phyloP scores from a whole-genome alignment of 2,888 invertebrate genomes.

The Beris morrisii region DNA sequence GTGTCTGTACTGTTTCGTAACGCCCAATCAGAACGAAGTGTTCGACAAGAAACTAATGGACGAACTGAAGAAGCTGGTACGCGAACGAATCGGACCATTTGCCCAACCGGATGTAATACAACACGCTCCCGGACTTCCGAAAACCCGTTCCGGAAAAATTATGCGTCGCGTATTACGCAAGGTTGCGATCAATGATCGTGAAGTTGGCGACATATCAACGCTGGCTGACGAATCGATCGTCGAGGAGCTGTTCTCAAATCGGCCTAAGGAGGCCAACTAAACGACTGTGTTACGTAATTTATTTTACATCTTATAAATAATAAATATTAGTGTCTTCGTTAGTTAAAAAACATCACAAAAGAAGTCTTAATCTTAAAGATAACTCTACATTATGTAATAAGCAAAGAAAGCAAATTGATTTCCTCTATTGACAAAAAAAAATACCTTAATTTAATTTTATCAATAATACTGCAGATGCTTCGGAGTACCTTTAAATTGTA shows the following conservation, averaged over 20 bases:
- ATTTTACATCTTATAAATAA: too few relatives aligned
- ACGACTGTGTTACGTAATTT: neutral
- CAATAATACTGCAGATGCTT: too few relatives aligned
- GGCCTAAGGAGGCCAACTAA: conserved; percentile 58
- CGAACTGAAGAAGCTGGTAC: conserved; percentile 76
- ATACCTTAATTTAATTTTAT: too few relatives aligned
- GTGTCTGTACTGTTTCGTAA: conserved; percentile 95
- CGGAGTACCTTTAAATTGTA: too few relatives aligned
- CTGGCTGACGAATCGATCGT: conserved; percentile 91
- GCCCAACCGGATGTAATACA: conserved; percentile 95
- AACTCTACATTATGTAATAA: too few relatives aligned
- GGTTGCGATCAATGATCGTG: conserved; percentile 83
- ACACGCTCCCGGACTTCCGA: conserved; percentile 90
- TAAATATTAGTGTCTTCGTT: too few relatives aligned
- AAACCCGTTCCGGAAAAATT: conserved; percentile 97
- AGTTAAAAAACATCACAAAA: too few relatives aligned
- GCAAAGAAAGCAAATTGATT: too few relatives aligned
- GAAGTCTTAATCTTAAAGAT: too few relatives aligned
- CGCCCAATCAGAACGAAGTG: conserved; percentile 74
- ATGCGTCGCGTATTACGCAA: conserved; percentile 94
- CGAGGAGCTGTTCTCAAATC: conserved; percentile 73
- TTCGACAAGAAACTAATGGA: conserved; percentile 72
- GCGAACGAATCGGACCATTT: conserved; percentile 92
- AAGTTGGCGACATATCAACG: conserved; percentile 93
- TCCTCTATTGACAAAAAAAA: too few relatives aligned